A percentile compares a stretch with the other conserved stretches of the same genome.
Evolutionary conservation across 1,140 invertebrate genomes (phyloP).

Genomic region (Drosophila mojavensis): DNA sequence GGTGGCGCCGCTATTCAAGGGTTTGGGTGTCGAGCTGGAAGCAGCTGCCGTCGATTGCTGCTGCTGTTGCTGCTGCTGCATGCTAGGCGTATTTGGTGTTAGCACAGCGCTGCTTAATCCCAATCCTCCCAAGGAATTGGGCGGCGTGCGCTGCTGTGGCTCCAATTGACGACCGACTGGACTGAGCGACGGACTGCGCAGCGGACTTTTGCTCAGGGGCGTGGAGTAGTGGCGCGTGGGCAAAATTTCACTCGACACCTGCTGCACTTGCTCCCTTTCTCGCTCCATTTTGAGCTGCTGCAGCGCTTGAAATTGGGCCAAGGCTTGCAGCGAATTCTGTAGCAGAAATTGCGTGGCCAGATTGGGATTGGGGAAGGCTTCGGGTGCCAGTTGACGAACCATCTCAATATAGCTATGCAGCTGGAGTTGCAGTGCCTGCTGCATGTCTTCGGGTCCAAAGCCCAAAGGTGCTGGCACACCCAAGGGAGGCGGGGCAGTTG

Average conservation of each 20-base stretch:
- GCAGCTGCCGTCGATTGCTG: constrained; percentile 27
- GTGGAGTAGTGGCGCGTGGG: constrained; percentile 71
- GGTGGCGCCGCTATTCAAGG: constrained; percentile 45
- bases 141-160: constrained; percentile 84
- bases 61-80: constrained; percentile 53
- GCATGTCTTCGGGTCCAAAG: constrained; percentile 69
- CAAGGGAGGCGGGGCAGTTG: constrained; percentile 22
- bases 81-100: constrained; percentile 86
- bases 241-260: constrained; percentile 47
- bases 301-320: constrained; percentile 91
- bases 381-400: constrained; percentile 73
- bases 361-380: constrained; percentile 69
- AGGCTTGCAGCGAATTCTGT: constrained; percentile 86
- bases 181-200: constrained; percentile 85
- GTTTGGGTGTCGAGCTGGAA: constrained; percentile 60
- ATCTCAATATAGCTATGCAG: constrained; percentile 82
- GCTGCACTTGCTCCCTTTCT: constrained; percentile 67
- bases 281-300: constrained; percentile 90
- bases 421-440: constrained; percentile 81
- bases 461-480: constrained; percentile 53
- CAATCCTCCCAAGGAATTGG: constrained; percentile 67
- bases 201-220: constrained; percentile 83
- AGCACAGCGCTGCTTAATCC: constrained; percentile 83
- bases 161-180: constrained; percentile 66
- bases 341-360: constrained; percentile 76